Base-by-base conservation (phyloP, 2,113 vertebrate genomes). In the Amphiprion percula region DNA sequence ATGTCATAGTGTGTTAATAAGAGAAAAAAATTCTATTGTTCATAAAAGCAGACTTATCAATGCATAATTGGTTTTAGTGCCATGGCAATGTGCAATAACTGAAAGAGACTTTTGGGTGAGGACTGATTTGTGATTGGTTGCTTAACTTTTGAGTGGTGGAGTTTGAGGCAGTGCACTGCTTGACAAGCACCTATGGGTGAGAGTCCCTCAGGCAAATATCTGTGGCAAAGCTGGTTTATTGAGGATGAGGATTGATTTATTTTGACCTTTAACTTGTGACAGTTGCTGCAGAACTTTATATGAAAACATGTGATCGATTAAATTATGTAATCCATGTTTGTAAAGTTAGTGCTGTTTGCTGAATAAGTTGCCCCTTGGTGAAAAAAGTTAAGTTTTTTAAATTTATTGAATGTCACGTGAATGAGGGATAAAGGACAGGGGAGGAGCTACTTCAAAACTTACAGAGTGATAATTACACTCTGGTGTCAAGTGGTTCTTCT, bases 371-470 rank as follows among this genome's bases (percentile, higher is more conserved):
- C 2, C 10, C 12, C 0, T 15, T 10, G 15, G 3, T 61, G 21
- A 10, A 52, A 33, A 53, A 44, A 21, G 5, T 26, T 44, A 67
- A 21, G 10, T 19, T 11, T 3, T 24, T 47, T 37, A 16, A 2
- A 28, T 81, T 39, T 14, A 21, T 1, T 53, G 28, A 44, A 52
- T 17, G 49, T 49, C 1, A 49, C 47, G 54, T 66, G 37, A 50
- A 33, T 64, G 39, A 37, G 33, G 33, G 33, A 47, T 21, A 19
- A 6, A 30, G 28, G 37, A 62, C 58, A 49, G 46, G 21, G 23
- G 17, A 74, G n/a, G 55, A 58, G 47, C 52, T 50, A 11, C n/a
- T 58, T 82, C 23, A 41, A 61, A 70, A 61, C 68, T 47, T 54
- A 24, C 49, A 47, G 10, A 53, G 64, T 19, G 23, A 64, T 49